Percentiles rank a stretch among this genome's conserved stretches.
These are phyloP conservation scores for Lathronympha strigana DNA, from an alignment of 2,888 invertebrate genomes.

Conservation along the genomic window DNA sequence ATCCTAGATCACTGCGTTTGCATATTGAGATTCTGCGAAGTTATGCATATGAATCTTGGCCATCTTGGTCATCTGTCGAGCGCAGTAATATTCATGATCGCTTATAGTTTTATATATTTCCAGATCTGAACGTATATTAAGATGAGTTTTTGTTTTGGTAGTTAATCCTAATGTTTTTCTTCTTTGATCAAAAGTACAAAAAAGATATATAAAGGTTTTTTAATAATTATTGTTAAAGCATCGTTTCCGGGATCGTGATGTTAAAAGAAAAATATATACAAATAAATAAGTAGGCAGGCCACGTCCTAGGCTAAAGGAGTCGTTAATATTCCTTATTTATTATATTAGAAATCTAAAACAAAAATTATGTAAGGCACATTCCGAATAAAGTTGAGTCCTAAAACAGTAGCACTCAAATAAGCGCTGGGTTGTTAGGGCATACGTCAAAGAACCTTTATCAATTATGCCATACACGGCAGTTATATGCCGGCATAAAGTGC, in stretches of 20 bases:
- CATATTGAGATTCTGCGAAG: conserved; percentile 35
- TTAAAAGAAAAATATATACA: neutral
- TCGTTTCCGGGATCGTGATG: no score
- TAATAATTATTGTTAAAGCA: no score
- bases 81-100: neutral
- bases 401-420: conserved; percentile 18
- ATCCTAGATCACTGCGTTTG: conserved; percentile 38
- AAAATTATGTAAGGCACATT: neutral
- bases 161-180: no score
- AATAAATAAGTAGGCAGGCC: neutral
- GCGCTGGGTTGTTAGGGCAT: conserved; percentile 31
- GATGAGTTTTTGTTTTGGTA: no score
- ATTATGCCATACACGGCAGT: conserved; percentile 38
- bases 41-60: conserved; percentile 3
- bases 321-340: no score
- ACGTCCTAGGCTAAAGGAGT: no score
- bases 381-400: conserved; percentile 5
- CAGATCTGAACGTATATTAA: no score
- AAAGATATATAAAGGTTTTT: no score
- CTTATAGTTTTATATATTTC: neutral
- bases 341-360: no score
- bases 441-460: conserved; percentile 42
- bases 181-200: no score
- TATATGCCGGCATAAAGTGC: conserved; percentile 38
- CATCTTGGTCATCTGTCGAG: neutral